These are phyloP conservation scores for Natrix natrix DNA, from an alignment of 2,797 vertebrate species.

Conservation along the genomic window DNA sequence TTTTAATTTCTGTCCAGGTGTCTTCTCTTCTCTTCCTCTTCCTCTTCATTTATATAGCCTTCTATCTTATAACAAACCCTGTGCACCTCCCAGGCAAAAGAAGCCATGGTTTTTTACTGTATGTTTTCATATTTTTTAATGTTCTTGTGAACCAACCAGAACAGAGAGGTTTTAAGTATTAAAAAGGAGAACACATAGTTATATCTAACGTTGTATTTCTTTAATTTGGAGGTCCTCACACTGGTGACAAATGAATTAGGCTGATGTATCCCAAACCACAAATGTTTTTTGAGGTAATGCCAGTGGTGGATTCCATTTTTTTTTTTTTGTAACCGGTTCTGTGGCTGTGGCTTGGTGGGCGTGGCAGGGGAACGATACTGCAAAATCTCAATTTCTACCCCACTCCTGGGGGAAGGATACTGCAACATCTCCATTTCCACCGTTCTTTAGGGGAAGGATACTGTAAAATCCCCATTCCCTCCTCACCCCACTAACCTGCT, in stretches of 20 bases:
- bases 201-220: neutral
- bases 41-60: neutral
- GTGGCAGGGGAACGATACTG: too few species aligned
- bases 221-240: neutral
- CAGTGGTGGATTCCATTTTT: too few species aligned
- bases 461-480: too few species aligned
- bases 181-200: neutral
- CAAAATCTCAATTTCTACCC: too few species aligned
- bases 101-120: neutral
- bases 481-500: too few species aligned
- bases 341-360: too few species aligned
- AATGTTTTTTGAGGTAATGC: neutral
- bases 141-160: neutral
- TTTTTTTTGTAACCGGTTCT: too few species aligned
- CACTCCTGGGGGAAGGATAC: too few species aligned
- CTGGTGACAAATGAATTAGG: neutral
- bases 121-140: neutral
- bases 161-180: neutral
- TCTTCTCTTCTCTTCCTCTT: neutral
- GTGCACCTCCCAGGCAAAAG: neutral
- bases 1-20: neutral
- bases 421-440: too few species aligned
- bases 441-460: too few species aligned
- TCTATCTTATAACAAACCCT: neutral
- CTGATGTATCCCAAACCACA: neutral